Base-by-base conservation (phyloP, 2,113 vertebrate genomes). In the Grantiella picta region DNA sequence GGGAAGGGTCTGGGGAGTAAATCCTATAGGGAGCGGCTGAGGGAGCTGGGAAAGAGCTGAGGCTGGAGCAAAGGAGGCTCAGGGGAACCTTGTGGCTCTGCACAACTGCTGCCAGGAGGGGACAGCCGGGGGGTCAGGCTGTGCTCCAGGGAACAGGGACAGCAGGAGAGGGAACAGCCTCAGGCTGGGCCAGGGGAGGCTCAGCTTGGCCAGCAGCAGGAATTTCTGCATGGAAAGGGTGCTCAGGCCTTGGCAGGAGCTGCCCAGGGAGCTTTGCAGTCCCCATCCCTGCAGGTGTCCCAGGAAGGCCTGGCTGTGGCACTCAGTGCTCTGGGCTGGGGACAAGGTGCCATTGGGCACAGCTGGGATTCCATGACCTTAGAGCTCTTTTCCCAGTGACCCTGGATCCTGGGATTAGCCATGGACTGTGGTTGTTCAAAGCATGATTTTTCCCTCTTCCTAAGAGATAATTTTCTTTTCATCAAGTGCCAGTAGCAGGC, bases 351-450 rank as follows among this genome's bases (percentile, higher is more conserved):
- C 8, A 42, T 6, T 0, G 4, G 36, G 22, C 44, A 52, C 36
- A 52, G 52, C 19, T 28, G 2, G 53, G 5, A 9, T 53, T 75
- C 0, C 0, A 0, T 18, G 69, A 1, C 0, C 2, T 60, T 2
- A 38, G 3, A 68, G n/a, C 5, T 6, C 3, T 89, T 31, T 76
- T 3, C 63, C 1, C 21, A 54, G 18, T 2, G 17, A 35, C 19
- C 0, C 18, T 31, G 45, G 27, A 28, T 82, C 61, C 35, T 82
- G 14, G 27, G 47, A 40, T 49, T 63, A 53, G 12, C 29, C 35
- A 21, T 60, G 13, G 10, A 52, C 2, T 80, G n/a, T 54, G 49
- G 7, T 24, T 65, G 29, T 42, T 93, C 42, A 72, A 82, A 29
- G 10, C 1, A 2, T 15, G 25, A 52, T 22, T 54, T 75, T 65